Base-by-base conservation (phyloP, 2,888 invertebrate genomes). In the Melipona beecheii region DNA sequence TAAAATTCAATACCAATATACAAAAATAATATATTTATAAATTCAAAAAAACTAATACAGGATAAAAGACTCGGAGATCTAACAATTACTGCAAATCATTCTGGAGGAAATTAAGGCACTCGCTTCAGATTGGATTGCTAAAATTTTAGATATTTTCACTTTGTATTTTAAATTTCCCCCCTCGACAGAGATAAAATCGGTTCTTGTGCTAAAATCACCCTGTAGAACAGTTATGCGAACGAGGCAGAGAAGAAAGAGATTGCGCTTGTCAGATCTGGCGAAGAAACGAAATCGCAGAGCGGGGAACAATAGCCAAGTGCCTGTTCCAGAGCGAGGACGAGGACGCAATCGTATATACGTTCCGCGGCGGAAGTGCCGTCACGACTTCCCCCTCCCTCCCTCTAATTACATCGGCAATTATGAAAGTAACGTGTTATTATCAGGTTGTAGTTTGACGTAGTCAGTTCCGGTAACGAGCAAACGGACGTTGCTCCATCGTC, bases 371-470 rank as follows among this genome's bases (percentile, higher is more conserved):
- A 86, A 83, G 78, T 85, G 77, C 74, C 52, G 69, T 71, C 75
- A 69, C 77, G 64, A 79, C 65, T 80, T 58, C 60, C 69, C 75
- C 52, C 66, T 68, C 81, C 1, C 5, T n/a, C 86, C 89, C 91
- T 88, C 91, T 91, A 89, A 89, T 90, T 92, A 91, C 91, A 92
- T 92, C 84, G 77, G 82, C 80, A 89, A 89, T 89, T 87, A 89
- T 86, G 83, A 86, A 87, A 86, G 79, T 75, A 84, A 68, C 82
- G 76, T 87, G 83, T 88, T 87, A 88, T 89, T 86, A 88, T 87
- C 85, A 79, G 87, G 69, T 82, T 65, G 73, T 69, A 84, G 82
- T 84, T 77, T 82, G 82, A 80, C 78, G 27, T 85, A 79, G 87
- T 56, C 86, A 82, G 82, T 74, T 86, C 85, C 62, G 62, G 76